A percentile compares a stretch with the other conserved stretches of the same genome.
These are phyloP conservation scores for Perizoma flavofasciatum DNA, from an alignment of 2,888 invertebrate genomes.

Conservation along the genomic window DNA sequence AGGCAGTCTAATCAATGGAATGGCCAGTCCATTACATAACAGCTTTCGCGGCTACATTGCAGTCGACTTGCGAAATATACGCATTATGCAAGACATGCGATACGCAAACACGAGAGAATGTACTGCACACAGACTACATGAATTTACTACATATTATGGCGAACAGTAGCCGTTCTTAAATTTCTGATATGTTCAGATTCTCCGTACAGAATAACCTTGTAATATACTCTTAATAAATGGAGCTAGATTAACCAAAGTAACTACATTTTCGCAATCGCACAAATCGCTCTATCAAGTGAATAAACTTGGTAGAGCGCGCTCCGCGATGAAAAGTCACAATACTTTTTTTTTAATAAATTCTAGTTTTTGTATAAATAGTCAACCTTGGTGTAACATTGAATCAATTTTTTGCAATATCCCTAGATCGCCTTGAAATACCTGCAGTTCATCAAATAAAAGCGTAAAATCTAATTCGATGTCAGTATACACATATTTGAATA, in stretches of 20 bases:
- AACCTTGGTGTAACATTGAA: slow-evolving; percentile 25
- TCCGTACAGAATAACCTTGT: no score
- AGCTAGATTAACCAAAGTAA: slow-evolving; percentile 4
- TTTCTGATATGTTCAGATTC: slow-evolving; percentile 3
- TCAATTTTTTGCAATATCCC: slow-evolving; percentile 6
- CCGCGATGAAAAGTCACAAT: slow-evolving; percentile 14
- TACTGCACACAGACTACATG: slow-evolving; percentile 42
- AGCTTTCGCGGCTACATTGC: slow-evolving; percentile 72
- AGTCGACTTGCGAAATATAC: slow-evolving; percentile 69
- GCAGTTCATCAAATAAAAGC: slow-evolving; percentile 10
- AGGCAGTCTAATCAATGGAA: slow-evolving; percentile 76
- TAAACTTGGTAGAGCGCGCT: slow-evolving; percentile 14
- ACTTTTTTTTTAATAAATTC: slow-evolving; percentile 22
- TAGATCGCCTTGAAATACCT: slow-evolving; percentile 21
- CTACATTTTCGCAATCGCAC: slow-evolving; percentile 8
- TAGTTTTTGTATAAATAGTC: slow-evolving; percentile 15
- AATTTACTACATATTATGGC: slow-evolving; percentile 23
- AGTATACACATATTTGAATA: no score
- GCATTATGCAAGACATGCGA: slow-evolving; percentile 71
- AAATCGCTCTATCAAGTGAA: no score
- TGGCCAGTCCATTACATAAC: slow-evolving; percentile 68
- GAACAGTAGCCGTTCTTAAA: slow-evolving; percentile 14
- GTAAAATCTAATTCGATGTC: neutral
- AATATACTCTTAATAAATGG: neutral
- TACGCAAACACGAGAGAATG: slow-evolving; percentile 66